These are phyloP conservation scores for Nomada goodeniana DNA, from an alignment of 2,888 invertebrate species.

Conservation along the genomic window DNA sequence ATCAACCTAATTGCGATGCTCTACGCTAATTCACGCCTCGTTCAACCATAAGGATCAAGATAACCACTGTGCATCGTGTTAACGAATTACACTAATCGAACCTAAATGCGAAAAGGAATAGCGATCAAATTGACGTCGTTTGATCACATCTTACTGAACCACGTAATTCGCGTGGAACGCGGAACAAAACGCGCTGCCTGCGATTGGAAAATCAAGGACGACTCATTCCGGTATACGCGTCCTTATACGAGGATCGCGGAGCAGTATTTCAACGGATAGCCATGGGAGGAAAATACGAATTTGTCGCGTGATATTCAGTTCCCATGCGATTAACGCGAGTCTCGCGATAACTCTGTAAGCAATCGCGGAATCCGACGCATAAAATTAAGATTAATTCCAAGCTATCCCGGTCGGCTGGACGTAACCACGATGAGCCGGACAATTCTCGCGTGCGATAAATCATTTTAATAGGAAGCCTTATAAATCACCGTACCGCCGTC, in stretches of 20 bases:
- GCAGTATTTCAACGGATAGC: background rate
- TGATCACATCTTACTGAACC: background rate
- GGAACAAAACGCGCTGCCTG: background rate
- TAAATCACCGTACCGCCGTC: slow-evolving; percentile 35
- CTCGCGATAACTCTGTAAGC: slow-evolving; percentile 13
- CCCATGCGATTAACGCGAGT: slow-evolving; percentile 24
- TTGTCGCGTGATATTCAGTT: background rate
- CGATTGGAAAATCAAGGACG: background rate
- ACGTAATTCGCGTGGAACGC: background rate
- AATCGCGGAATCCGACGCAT: slow-evolving; percentile 16
- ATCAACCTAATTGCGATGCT: too few species aligned
- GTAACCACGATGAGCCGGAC: slow-evolving; percentile 39
- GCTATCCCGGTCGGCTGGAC: slow-evolving; percentile 15
- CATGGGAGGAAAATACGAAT: background rate
- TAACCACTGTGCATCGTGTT: too few species aligned
- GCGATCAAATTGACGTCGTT: too few species aligned
- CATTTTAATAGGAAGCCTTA: slow-evolving; percentile 60
- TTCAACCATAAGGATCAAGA: too few species aligned
- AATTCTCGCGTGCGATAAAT: slow-evolving; percentile 60
- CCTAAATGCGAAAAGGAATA: too few species aligned
- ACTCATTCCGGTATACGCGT: background rate
- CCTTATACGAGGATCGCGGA: background rate
- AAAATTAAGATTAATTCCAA: slow-evolving; percentile 55
- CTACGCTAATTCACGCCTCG: too few species aligned
- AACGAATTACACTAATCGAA: too few species aligned